Evolutionary conservation across 2,113 vertebrate genomes (phyloP).

Genomic region (Origma solitaria): DNA sequence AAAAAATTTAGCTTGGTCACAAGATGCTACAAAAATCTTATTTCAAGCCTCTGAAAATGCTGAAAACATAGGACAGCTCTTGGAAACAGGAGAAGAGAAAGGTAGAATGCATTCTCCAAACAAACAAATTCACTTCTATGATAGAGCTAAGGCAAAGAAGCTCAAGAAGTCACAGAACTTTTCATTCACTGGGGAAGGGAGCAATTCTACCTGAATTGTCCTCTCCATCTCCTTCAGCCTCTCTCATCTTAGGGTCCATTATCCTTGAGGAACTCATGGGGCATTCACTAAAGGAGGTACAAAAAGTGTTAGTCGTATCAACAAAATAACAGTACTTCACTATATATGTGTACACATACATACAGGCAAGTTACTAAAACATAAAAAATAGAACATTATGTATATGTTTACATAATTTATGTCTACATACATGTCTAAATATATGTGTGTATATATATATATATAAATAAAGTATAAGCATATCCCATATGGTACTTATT

Average conservation of each 20-base stretch:
- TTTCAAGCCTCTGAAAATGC: background rate
- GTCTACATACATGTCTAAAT: background rate
- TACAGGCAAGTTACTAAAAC: background rate
- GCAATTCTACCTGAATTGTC: conserved; percentile 78
- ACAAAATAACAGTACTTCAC: background rate
- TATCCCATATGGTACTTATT: background rate
- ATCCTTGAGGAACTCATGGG: conserved; percentile 59
- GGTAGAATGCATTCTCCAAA: background rate
- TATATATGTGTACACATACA: background rate
- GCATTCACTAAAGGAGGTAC: conserved; percentile 55
- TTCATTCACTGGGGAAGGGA: background rate
- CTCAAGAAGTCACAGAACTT: background rate
- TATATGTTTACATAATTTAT: background rate
- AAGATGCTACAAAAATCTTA: background rate
- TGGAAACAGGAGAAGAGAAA: background rate
- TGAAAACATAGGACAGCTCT: background rate
- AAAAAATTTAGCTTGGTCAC: background rate
- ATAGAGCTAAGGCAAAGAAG: background rate
- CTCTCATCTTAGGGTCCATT: conserved; percentile 81
- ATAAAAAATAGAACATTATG: background rate
- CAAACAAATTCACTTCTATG: background rate
- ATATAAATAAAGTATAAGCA: background rate
- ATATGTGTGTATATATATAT: background rate
- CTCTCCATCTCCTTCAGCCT: conserved; percentile 78
- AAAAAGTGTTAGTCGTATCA: background rate